Percentiles rank a stretch among this genome's conserved stretches.
These are phyloP conservation scores for Serranus cabrilla DNA, from an alignment of 2,797 vertebrate genomes.

Conservation along the genomic window DNA sequence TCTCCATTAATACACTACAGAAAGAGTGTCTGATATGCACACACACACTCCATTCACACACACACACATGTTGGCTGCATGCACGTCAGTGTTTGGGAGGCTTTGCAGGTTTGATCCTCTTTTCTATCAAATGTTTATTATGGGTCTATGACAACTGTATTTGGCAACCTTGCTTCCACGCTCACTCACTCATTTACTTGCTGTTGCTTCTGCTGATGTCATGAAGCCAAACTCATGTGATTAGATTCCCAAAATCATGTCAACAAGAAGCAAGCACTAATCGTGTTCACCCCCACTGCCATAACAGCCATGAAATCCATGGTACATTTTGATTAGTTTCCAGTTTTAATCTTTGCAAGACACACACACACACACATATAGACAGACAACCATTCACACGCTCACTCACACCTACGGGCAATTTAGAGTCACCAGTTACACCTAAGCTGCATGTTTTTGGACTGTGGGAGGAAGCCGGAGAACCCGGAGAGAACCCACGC, in stretches of 20 bases:
- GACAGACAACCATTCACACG: too few species aligned
- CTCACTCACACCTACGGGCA: too few species aligned
- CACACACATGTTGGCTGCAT: not conserved
- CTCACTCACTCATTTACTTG: constrained; percentile 9
- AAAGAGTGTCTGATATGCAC: constrained; percentile 20
- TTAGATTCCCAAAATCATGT: constrained; percentile 1
- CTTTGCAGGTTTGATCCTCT: not conserved
- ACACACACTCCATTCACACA: not conserved
- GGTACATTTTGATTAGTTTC: constrained; percentile 1
- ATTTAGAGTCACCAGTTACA: too few species aligned
- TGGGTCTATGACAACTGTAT: constrained; percentile 5
- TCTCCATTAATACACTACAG: constrained; percentile 59
- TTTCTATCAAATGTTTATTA: not conserved
- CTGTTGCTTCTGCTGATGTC: not conserved
- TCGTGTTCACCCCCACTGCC: not conserved
- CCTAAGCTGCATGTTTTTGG: too few species aligned
- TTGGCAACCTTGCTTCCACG: not conserved
- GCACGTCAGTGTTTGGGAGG: not conserved
- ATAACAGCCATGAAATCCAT: not conserved
- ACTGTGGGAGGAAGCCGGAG: too few species aligned
- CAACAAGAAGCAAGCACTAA: not conserved
- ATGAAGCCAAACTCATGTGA: constrained; percentile 14
- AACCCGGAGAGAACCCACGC: too few species aligned
- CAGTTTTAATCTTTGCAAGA: not conserved
- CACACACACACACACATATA: not conserved